These are phyloP conservation scores for Macrosteles quadrilineatus DNA, from an alignment of 1,140 invertebrate species.

Conservation along the genomic window DNA sequence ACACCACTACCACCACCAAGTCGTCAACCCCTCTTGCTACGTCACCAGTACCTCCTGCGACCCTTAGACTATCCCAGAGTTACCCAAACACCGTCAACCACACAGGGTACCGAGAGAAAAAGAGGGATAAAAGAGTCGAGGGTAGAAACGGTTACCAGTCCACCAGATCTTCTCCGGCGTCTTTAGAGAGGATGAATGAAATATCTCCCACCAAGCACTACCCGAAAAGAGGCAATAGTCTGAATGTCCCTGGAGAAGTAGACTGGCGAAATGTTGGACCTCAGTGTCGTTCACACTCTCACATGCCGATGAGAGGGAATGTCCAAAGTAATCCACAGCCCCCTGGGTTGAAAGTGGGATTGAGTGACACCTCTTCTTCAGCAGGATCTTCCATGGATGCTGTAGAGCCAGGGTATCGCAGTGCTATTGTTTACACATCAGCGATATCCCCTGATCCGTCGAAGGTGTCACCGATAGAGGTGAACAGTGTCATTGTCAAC, in stretches of 20 bases:
- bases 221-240: slow-evolving; percentile 33
- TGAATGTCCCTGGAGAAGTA: slow-evolving; percentile 33
- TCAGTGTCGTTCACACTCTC: slow-evolving; percentile 23
- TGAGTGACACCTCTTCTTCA: slow-evolving; percentile 30
- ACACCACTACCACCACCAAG: slow-evolving; percentile 33
- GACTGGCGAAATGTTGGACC: slow-evolving; percentile 28
- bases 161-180: slow-evolving; percentile 43
- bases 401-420: slow-evolving; percentile 20
- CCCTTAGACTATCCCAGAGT: slow-evolving; percentile 57
- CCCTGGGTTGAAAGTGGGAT: slow-evolving; percentile 14
- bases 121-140: background rate
- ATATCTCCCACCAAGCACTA: slow-evolving; percentile 29
- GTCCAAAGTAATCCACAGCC: background rate
- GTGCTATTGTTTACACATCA: slow-evolving; percentile 25
- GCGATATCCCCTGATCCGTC: slow-evolving; percentile 39
- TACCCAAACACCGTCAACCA: slow-evolving; percentile 50
- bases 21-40: slow-evolving; percentile 18
- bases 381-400: slow-evolving; percentile 23
- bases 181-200: slow-evolving; percentile 45
- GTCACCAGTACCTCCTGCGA: slow-evolving; percentile 25
- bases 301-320: slow-evolving; percentile 25
- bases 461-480: slow-evolving; percentile 51
- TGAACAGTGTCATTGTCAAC: slow-evolving; percentile 47
- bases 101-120: background rate
- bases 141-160: slow-evolving; percentile 25